A percentile compares a stretch with the other conserved stretches of the same genome.
Conservation (phyloP, 2,888 invertebrate species). For the Autographa pulchrina region DNA sequence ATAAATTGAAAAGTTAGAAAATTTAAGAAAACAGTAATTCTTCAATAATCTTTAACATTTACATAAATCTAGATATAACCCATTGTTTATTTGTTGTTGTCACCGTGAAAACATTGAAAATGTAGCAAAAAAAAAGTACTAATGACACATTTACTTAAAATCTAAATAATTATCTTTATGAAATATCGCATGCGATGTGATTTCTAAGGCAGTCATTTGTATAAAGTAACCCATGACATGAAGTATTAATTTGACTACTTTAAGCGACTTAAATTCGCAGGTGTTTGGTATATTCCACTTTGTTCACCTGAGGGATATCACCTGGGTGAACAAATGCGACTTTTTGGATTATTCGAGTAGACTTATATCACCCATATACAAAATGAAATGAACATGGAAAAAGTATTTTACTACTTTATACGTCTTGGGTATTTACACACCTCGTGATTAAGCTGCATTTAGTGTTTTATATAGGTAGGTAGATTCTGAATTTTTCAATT, state of each 20-base stretch:
- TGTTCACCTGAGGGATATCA: too few species aligned
- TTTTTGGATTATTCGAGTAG: too few species aligned
- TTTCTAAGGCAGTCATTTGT: conserved; percentile 28
- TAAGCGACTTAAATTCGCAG: neutral
- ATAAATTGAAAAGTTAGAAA: too few species aligned
- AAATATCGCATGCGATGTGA: neutral
- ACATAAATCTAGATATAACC: too few species aligned
- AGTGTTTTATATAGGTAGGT: neutral
- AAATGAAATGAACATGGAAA: too few species aligned
- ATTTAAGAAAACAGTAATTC: too few species aligned
- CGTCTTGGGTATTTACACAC: neutral
- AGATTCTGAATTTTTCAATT: neutral
- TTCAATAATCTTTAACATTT: too few species aligned
- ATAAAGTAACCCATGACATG: neutral
- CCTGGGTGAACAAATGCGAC: too few species aligned
- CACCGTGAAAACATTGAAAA: neutral
- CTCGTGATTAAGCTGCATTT: neutral
- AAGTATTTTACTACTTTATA: too few species aligned
- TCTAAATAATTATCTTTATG: neutral
- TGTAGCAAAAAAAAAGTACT: neutral
- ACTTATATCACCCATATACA: too few species aligned
- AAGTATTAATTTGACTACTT: conserved; percentile 1
- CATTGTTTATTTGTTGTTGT: too few species aligned
- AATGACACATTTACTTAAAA: neutral
- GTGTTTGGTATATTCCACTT: too few species aligned